Conservation (phyloP, 2,888 invertebrate genomes). For the Adineta ricciae region DNA sequence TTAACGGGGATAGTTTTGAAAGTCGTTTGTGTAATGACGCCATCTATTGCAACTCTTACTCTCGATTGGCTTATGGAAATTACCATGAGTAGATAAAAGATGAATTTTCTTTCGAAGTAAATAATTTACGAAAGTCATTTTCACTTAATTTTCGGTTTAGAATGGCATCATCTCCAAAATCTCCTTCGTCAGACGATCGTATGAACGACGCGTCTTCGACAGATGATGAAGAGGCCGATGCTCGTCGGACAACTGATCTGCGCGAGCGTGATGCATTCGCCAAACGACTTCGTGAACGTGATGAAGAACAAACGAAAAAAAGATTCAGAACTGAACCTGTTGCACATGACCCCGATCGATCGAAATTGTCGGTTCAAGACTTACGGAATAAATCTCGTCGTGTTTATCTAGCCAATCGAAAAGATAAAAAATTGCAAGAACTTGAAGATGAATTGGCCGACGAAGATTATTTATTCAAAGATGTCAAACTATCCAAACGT, state of each 20-base stretch:
- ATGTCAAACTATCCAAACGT: conserved; percentile 65
- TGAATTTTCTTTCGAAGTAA: not conserved
- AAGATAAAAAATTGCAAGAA: conserved; percentile 87
- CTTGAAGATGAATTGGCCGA: conserved; percentile 85
- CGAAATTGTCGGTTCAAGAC: conserved; percentile 75
- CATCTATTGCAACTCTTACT: not conserved
- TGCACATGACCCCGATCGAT: conserved; percentile 58
- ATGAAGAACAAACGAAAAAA: conserved; percentile 29
- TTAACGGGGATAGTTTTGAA: not conserved
- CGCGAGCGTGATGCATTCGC: conserved; percentile 29
- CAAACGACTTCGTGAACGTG: conserved; percentile 19
- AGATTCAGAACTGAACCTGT: conserved; percentile 36
- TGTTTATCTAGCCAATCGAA: conserved; percentile 85
- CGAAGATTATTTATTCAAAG: conserved; percentile 82
- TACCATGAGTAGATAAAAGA: not conserved
- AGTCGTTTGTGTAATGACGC: not conserved
- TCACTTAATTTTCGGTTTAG: not conserved
- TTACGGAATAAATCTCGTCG: conserved; percentile 78
- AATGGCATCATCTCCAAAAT: not conserved
- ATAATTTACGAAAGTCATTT: no score
- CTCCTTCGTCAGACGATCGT: not conserved
- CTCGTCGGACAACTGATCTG: conserved; percentile 9
- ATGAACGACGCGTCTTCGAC: not conserved
- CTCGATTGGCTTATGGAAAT: not conserved
- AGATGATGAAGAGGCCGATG: not conserved